phyloP scores from a whole-genome alignment of 2,888 invertebrate genomes.

The Drosophila multiciliata region DNA sequence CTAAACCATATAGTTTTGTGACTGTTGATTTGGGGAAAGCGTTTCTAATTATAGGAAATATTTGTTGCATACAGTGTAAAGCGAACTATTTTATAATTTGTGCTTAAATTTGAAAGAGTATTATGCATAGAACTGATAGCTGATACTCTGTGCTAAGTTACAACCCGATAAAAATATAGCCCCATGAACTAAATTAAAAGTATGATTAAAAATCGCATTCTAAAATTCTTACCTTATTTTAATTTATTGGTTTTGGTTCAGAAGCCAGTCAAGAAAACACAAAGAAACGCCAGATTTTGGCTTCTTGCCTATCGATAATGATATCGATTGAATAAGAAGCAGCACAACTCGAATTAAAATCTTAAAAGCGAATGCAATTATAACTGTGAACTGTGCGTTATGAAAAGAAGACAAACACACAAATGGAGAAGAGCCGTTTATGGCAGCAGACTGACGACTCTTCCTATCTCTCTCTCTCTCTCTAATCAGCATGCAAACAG shows the following conservation, averaged over 20 bases:
- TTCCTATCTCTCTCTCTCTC: constrained; percentile 4
- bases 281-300: background rate
- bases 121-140: background rate
- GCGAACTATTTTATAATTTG: background rate
- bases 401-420: background rate
- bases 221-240: background rate
- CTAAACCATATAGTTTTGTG: background rate
- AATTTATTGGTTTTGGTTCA: background rate
- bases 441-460: background rate
- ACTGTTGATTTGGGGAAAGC: background rate
- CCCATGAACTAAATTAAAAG: background rate
- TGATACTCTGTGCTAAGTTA: background rate
- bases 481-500: constrained; percentile 60
- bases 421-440: background rate
- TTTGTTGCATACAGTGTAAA: background rate
- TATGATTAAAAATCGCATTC: too few species aligned
- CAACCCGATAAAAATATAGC: too few species aligned
- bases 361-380: background rate
- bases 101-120: background rate
- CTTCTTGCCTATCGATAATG: background rate
- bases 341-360: constrained; percentile 1
- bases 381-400: background rate
- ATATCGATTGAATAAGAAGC: too few species aligned
- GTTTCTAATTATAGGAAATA: background rate
- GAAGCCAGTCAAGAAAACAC: background rate